These are phyloP conservation scores for Crossoptilon crossoptilon DNA, from an alignment of 2,797 vertebrate species.

Conservation along the genomic window DNA sequence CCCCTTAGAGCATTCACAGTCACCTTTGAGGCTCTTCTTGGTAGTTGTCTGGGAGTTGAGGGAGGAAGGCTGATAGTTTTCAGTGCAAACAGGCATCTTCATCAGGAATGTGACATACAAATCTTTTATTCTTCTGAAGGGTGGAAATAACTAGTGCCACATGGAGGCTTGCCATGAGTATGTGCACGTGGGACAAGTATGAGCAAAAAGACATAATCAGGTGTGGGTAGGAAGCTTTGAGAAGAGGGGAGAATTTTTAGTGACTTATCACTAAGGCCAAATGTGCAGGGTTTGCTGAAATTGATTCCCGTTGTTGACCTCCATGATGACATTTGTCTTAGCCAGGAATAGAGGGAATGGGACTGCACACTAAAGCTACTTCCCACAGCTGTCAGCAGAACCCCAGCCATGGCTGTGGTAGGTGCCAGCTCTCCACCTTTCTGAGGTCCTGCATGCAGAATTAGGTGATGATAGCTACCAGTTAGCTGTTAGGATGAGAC, in stretches of 20 bases:
- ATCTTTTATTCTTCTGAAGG: neutral
- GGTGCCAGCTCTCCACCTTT: neutral
- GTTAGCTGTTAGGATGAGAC: neutral
- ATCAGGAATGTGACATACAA: neutral
- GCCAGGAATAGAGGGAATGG: neutral
- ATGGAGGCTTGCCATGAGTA: neutral
- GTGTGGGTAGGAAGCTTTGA: neutral
- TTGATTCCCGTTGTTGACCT: fast-evolving
- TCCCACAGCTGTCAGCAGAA: neutral
- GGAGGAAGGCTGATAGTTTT: too few relatives aligned
- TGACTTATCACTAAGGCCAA: neutral
- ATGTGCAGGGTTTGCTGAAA: neutral
- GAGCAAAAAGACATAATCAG: neutral
- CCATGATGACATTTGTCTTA: neutral
- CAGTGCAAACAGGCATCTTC: neutral
- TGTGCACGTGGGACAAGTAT: too few relatives aligned
- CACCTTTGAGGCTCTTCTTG: too few relatives aligned
- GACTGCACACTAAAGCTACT: neutral
- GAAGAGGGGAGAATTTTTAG: neutral
- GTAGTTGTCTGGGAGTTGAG: too few relatives aligned
- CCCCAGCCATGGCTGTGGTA: too few relatives aligned
- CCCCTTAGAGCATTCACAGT: too few relatives aligned
- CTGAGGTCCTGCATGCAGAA: neutral
- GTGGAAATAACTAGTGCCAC: neutral
- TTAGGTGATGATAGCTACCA: neutral